A percentile compares a stretch with the other conserved stretches of the same genome.
Conservation (phyloP, 53 echinoderm and acorn worm species). For the Stichopus horrens region DNA sequence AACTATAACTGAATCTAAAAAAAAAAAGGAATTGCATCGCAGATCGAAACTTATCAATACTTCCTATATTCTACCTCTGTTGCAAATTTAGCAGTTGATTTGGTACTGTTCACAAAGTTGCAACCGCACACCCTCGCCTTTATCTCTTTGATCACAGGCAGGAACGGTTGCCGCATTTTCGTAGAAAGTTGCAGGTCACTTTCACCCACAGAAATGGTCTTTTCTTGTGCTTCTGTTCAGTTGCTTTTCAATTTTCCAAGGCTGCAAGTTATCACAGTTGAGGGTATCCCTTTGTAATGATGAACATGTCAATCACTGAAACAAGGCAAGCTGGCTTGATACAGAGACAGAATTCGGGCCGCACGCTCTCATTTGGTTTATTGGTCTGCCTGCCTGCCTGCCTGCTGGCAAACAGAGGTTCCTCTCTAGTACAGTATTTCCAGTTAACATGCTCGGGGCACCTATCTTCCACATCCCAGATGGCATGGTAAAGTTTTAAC, state of each 20-base stretch:
- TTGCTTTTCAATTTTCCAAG: slow-evolving; percentile 19
- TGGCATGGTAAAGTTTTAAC: slow-evolving; percentile 17
- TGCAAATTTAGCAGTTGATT: too few species aligned
- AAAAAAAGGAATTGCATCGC: too few species aligned
- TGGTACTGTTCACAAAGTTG: background rate
- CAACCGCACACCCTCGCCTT: background rate
- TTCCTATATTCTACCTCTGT: too few species aligned
- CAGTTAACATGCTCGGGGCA: slow-evolving; percentile 16
- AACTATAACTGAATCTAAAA: too few species aligned
- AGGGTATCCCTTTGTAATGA: background rate
- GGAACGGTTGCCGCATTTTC: background rate
- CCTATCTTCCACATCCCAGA: slow-evolving; percentile 30
- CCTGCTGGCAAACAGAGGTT: background rate
- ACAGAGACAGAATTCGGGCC: too few species aligned
- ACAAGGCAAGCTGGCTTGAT: background rate
- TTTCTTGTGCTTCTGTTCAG: background rate
- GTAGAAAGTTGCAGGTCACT: slow-evolving; percentile 9
- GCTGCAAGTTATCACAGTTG: background rate
- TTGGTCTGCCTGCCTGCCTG: background rate
- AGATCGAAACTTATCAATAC: too few species aligned
- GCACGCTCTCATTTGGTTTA: too few species aligned
- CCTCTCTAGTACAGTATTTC: background rate
- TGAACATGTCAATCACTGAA: background rate
- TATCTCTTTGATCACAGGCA: background rate
- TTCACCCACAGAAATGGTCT: background rate